A percentile compares a stretch with the other conserved stretches of the same genome.
These are phyloP conservation scores for Autographa pulchrina DNA, from an alignment of 2,888 invertebrate genomes.

Conservation along the genomic window DNA sequence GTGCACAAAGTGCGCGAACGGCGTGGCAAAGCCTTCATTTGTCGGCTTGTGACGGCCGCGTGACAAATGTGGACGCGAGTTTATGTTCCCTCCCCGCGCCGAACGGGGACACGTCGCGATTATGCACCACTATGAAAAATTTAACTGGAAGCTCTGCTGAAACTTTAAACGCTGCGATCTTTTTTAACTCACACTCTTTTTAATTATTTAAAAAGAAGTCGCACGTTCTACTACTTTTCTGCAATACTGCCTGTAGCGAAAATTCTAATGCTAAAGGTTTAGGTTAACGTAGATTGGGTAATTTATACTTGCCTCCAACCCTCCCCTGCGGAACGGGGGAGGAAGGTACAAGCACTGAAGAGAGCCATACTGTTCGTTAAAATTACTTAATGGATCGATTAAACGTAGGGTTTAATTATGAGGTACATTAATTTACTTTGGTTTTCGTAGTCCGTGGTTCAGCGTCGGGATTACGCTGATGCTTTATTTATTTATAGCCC, in stretches of 20 bases:
- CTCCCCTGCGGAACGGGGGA: slow-evolving; percentile 68
- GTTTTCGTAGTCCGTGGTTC: slow-evolving; percentile 51
- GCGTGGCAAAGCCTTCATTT: slow-evolving; percentile 89
- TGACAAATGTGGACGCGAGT: slow-evolving; percentile 88
- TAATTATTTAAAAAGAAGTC: background rate
- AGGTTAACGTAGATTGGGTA: slow-evolving; percentile 88
- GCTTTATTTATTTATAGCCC: slow-evolving; percentile 59
- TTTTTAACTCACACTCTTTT: slow-evolving; percentile 36
- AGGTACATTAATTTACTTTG: slow-evolving; percentile 72
- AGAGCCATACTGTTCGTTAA: slow-evolving; percentile 82
- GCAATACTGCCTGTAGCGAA: slow-evolving; percentile 80
- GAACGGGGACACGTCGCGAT: slow-evolving; percentile 75
- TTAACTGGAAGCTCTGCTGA: slow-evolving; percentile 66
- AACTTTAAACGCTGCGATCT: slow-evolving; percentile 61
- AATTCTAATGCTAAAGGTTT: slow-evolving; percentile 85
- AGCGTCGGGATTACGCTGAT: slow-evolving; percentile 59
- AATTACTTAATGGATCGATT: slow-evolving; percentile 86
- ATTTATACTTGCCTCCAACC: slow-evolving; percentile 86
- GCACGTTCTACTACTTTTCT: slow-evolving; percentile 76
- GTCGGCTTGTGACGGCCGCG: slow-evolving; percentile 87
- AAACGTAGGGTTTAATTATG: slow-evolving; percentile 79
- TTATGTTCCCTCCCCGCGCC: slow-evolving; percentile 74
- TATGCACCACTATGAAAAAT: slow-evolving; percentile 83
- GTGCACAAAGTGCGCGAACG: slow-evolving; percentile 88
- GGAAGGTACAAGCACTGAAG: slow-evolving; percentile 77